A percentile compares a stretch with the other conserved stretches of the same genome.
These are phyloP conservation scores for Galerucella pusilla DNA, from an alignment of 2,888 invertebrate species.

Conservation along the genomic window DNA sequence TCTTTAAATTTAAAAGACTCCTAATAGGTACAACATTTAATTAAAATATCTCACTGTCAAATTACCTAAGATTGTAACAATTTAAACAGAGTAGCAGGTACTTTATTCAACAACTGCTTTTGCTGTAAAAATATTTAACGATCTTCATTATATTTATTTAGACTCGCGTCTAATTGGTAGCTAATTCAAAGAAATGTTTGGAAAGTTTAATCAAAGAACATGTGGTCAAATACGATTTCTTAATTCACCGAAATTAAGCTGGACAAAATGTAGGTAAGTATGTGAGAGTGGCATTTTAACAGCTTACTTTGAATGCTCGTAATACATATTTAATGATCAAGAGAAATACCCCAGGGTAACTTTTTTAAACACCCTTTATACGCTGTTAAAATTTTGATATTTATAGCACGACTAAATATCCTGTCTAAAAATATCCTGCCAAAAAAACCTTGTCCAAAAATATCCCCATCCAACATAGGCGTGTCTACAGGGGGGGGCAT, in stretches of 20 bases:
- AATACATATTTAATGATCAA: neutral
- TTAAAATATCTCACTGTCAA: neutral
- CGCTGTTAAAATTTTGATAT: too few relatives aligned
- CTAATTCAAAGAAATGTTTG: neutral
- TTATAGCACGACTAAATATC: too few relatives aligned
- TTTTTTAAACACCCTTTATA: too few relatives aligned
- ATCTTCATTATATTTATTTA: neutral
- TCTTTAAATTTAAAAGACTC: too few relatives aligned
- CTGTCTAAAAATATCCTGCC: too few relatives aligned
- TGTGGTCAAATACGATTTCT: neutral
- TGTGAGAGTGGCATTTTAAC: neutral
- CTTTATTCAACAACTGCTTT: neutral
- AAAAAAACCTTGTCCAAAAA: too few relatives aligned
- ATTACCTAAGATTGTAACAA: too few relatives aligned
- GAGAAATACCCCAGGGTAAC: too few relatives aligned
- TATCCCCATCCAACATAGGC: too few relatives aligned
- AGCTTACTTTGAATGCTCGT: neutral
- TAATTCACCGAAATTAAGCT: neutral
- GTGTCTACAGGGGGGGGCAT: too few relatives aligned
- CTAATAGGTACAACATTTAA: neutral
- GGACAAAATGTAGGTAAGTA: conserved; percentile 2
- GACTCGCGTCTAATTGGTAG: neutral
- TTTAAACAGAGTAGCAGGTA: neutral
- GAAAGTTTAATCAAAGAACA: conserved; percentile 15
- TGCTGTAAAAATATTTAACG: neutral